These are phyloP conservation scores for Danionella cerebrum DNA, from an alignment of 2,113 vertebrate species.

Conservation along the genomic window DNA sequence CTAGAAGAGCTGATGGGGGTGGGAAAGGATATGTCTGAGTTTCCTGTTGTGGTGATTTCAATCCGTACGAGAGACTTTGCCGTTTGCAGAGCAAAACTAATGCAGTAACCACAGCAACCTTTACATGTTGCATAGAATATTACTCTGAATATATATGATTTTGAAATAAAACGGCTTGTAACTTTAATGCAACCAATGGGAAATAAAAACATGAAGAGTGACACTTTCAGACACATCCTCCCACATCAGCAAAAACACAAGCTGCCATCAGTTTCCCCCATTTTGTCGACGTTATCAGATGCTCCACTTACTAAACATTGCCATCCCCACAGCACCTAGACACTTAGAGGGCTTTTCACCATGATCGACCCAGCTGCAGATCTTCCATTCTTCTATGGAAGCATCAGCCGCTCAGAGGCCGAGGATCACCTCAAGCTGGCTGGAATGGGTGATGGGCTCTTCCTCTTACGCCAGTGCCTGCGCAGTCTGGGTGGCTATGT, in stretches of 20 bases:
- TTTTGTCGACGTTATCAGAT: not conserved
- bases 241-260: conserved; percentile 10
- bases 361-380: conserved; percentile 85
- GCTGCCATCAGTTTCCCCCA: not conserved
- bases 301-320: not conserved
- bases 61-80: conserved; percentile 3
- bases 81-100: conserved; percentile 37
- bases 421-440: conserved; percentile 89
- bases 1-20: conserved; percentile 39
- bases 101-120: not conserved
- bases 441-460: conserved; percentile 85
- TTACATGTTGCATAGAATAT: not conserved
- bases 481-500: conserved; percentile 91
- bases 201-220: too few relatives aligned
- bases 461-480: conserved; percentile 87
- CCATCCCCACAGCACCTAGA: not conserved
- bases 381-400: conserved; percentile 92
- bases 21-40: conserved; percentile 46
- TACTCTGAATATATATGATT: not conserved
- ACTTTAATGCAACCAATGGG: too few relatives aligned
- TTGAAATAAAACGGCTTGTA: too few relatives aligned
- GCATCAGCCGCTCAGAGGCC: conserved; percentile 81
- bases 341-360: not conserved
- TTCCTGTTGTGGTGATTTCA: conserved; percentile 62
- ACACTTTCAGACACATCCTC: conserved; percentile 6